Evolutionary conservation across 2,888 invertebrate genomes (phyloP), one percentile per base, ranked within the genome.

Genomic region (Parelbella ahira): DNA sequence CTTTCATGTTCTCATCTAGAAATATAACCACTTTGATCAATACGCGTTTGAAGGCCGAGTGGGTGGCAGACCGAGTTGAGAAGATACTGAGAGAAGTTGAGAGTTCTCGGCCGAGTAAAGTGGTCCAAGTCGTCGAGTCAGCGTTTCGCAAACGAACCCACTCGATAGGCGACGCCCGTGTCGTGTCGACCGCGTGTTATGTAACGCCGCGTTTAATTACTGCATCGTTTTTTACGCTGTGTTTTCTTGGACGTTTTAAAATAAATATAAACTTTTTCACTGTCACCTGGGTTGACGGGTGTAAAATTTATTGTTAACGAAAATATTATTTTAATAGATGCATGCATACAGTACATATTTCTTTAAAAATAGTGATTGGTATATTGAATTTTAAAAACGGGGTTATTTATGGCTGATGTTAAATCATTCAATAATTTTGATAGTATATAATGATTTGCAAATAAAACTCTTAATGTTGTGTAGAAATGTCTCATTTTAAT

Each of bases 71-170:
- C 34, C 21, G 34, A 21, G 41, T 13, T 41, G 33, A 41, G 41
- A 27, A 42, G 41, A 42, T 34, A 42, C 41, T 49, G 49, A 44
- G 41, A 47, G 45, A 58, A 45, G 58, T 58, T 58, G 60, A 65
- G 66, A 57, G 64, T 66, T 39, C 58, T 52, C 34, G 30, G 42
- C 29, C 43, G 19, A 21, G 33, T 36, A 42, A 45, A 66, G 76
- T 68, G 70, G 60, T 61, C 63, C 64, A 66, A 70, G 68, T 59
- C 60, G 62, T 60, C 60, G 66, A 54, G 80, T 82, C 82, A 82
- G 82, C 80, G 62, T 59, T 76, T 62, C 63, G 60, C 61, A 42
- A 42, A 42, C 41, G 41, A 42, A 42, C 23, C 41, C 67, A 54
- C 75, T 76, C 63, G 67, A 67, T 64, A 42, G 23, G 34, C 42